Evolutionary conservation across 2,888 invertebrate genomes (phyloP).

Genomic region (Aleiodes alternator): DNA sequence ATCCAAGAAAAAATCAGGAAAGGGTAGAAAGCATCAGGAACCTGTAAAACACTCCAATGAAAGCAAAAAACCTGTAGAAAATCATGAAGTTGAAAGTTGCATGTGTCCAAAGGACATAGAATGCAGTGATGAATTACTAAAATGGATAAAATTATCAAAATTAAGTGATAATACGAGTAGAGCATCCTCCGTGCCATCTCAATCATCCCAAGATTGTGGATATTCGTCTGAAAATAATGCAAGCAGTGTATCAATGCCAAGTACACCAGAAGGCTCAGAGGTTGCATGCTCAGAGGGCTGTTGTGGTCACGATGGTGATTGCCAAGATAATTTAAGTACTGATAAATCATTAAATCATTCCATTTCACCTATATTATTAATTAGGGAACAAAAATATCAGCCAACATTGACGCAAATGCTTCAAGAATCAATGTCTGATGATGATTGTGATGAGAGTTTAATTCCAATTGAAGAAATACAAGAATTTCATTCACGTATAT

Average conservation of each 20-base stretch:
- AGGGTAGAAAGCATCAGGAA: too few relatives aligned
- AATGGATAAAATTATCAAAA: slow-evolving; percentile 73
- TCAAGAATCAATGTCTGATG: slow-evolving; percentile 77
- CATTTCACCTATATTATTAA: slow-evolving; percentile 66
- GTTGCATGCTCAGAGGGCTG: slow-evolving; percentile 92
- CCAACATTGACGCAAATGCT: slow-evolving; percentile 86
- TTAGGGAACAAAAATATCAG: slow-evolving; percentile 75
- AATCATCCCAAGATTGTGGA: slow-evolving; percentile 87
- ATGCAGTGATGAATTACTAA: slow-evolving; percentile 63
- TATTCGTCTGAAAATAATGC: slow-evolving; percentile 91
- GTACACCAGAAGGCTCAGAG: slow-evolving; percentile 93
- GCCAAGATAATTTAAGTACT: slow-evolving; percentile 61
- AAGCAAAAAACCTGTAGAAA: too few relatives aligned
- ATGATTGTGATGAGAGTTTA: slow-evolving; percentile 81
- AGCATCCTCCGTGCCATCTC: slow-evolving; percentile 79
- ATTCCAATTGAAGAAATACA: slow-evolving; percentile 93
- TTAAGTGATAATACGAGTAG: slow-evolving; percentile 70
- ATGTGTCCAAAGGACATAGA: slow-evolving; percentile 59
- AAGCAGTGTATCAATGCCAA: slow-evolving; percentile 86
- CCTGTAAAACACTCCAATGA: too few relatives aligned
- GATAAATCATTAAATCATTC: slow-evolving; percentile 62
- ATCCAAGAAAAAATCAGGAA: too few relatives aligned
- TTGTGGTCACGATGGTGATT: slow-evolving; percentile 82
- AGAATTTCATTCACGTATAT: slow-evolving; percentile 88
- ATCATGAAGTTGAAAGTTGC: slow-evolving; percentile 18